These are phyloP conservation scores for Lasioglossum vierecki DNA, from an alignment of 2,888 invertebrate genomes.

Conservation along the genomic window DNA sequence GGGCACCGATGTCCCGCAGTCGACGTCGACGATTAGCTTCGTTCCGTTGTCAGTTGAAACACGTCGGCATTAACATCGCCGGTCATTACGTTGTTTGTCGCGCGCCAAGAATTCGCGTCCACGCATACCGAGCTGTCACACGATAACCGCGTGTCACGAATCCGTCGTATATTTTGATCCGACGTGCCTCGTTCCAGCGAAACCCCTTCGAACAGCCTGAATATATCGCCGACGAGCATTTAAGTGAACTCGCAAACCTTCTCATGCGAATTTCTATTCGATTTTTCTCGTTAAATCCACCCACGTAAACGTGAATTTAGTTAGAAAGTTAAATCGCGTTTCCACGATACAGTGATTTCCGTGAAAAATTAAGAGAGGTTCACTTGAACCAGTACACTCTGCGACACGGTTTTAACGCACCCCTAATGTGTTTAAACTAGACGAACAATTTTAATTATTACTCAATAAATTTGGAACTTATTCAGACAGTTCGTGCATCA, in stretches of 20 bases:
- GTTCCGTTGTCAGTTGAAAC: conserved; percentile 55
- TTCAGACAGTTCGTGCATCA: background rate
- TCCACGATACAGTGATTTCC: conserved; percentile 19
- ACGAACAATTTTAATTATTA: background rate
- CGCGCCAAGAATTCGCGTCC: conserved; percentile 60
- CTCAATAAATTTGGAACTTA: background rate
- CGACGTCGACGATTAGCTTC: conserved; percentile 53
- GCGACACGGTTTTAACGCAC: background rate
- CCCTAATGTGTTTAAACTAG: background rate
- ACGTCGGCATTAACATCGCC: conserved; percentile 57
- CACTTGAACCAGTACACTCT: background rate
- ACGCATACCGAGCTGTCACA: conserved; percentile 54
- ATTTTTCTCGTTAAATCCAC: background rate
- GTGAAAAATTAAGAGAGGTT: background rate
- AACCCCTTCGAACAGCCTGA: background rate
- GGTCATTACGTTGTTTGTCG: conserved; percentile 65
- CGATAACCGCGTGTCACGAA: conserved; percentile 54
- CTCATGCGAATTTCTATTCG: background rate
- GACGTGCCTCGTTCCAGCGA: background rate
- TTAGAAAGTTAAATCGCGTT: background rate
- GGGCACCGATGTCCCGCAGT: conserved; percentile 24
- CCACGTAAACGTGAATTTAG: background rate
- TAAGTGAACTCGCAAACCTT: background rate
- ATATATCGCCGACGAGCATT: background rate
- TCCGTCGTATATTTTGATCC: conserved; percentile 47